These are phyloP conservation scores for Napeogenes sylphis DNA, from an alignment of 2,888 invertebrate species.

Conservation along the genomic window DNA sequence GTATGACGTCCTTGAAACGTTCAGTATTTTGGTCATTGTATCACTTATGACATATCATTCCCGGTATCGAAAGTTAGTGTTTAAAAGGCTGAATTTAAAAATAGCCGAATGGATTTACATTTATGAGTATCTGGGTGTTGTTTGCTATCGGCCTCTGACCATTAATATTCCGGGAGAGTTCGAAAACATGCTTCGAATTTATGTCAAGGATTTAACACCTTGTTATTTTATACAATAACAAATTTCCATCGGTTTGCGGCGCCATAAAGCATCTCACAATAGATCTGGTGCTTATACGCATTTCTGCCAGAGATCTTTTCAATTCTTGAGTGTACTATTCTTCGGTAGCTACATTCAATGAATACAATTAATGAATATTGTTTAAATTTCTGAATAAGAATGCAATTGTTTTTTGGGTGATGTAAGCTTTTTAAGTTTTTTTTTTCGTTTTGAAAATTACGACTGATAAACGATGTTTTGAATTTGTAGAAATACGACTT, in stretches of 20 bases:
- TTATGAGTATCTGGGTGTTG: slow-evolving; percentile 36
- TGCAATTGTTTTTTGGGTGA: background rate
- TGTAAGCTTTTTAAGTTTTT: background rate
- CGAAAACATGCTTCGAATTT: slow-evolving; percentile 50
- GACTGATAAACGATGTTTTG: no score
- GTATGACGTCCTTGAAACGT: slow-evolving; percentile 61
- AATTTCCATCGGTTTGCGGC: slow-evolving; percentile 15
- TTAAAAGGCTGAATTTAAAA: slow-evolving; percentile 39
- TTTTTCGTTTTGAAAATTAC: no score
- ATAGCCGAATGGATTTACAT: slow-evolving; percentile 43
- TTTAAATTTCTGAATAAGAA: background rate
- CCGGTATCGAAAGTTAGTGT: slow-evolving; percentile 32
- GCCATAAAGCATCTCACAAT: slow-evolving; percentile 21
- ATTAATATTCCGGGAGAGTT: slow-evolving; percentile 53
- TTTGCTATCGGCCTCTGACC: slow-evolving; percentile 34
- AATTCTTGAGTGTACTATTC: slow-evolving; percentile 9
- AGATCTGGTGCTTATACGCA: slow-evolving; percentile 6
- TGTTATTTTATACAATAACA: slow-evolving; percentile 39
- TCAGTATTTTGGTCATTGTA: slow-evolving; percentile 66
- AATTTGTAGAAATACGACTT: no score
- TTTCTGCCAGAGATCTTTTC: slow-evolving; percentile 21
- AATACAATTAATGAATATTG: background rate
- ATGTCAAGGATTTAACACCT: slow-evolving; percentile 66
- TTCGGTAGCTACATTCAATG: background rate
- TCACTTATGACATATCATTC: slow-evolving; percentile 42